Evolutionary conservation across 2,797 vertebrate genomes (phyloP).

Genomic region (Gymnoscopelus microlampas): DNA sequence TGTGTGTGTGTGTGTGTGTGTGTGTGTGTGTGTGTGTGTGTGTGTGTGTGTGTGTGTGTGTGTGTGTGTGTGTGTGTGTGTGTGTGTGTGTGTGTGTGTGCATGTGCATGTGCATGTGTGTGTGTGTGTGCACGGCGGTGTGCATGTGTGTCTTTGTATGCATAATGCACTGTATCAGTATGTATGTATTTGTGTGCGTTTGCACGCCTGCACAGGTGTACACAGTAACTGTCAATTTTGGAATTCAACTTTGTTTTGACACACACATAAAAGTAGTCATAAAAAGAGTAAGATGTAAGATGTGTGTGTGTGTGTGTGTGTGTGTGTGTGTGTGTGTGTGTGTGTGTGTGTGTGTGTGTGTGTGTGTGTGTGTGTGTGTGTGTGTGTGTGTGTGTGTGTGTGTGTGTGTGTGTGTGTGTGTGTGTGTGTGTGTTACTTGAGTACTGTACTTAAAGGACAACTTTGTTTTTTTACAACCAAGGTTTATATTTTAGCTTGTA

Average conservation of each 20-base stretch:
- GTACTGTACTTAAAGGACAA: too few relatives aligned
- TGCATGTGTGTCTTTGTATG: too few relatives aligned
- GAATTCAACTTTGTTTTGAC: background rate
- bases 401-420: background rate
- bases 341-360: background rate
- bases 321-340: background rate
- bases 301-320: background rate
- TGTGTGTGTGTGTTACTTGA: too few relatives aligned
- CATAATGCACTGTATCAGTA: too few relatives aligned
- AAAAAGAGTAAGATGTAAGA: background rate
- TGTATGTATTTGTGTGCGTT: too few relatives aligned
- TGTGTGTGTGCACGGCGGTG: background rate
- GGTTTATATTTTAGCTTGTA: too few relatives aligned
- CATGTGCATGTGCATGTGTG: too few relatives aligned
- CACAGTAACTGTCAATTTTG: background rate
- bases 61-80: conserved; percentile 1
- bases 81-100: background rate
- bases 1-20: background rate
- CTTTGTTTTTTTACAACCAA: too few relatives aligned
- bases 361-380: background rate
- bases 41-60: background rate
- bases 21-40: background rate
- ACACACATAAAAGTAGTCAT: too few relatives aligned
- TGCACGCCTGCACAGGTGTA: background rate
- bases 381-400: conserved; percentile 3